A percentile compares a stretch with the other conserved stretches of the same genome.
phyloP scores from a whole-genome alignment of 2,113 vertebrate genomes.

The Callorhinus ursinus region DNA sequence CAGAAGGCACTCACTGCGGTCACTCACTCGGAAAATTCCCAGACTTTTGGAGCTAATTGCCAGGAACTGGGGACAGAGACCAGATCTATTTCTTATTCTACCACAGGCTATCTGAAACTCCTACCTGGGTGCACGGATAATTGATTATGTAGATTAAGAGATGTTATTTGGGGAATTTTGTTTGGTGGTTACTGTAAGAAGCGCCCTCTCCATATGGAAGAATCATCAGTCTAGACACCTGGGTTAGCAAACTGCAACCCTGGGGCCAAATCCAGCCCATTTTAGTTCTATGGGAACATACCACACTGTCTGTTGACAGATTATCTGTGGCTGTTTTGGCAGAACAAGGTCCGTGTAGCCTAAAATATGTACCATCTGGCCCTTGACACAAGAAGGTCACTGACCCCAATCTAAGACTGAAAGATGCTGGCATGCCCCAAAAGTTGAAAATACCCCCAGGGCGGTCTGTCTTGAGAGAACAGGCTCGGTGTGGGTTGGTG shows the following conservation, averaged over 20 bases:
- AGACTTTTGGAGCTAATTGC: neutral
- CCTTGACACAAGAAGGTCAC: neutral
- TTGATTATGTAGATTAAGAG: neutral
- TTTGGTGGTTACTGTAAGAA: neutral
- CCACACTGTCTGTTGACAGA: rapidly evolving
- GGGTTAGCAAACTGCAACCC: neutral
- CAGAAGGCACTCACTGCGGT: neutral
- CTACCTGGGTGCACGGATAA: neutral
- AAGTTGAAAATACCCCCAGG: neutral
- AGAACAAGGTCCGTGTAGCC: neutral
- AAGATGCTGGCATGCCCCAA: neutral
- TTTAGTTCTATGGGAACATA: neutral
- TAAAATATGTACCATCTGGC: neutral
- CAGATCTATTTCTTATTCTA: rapidly evolving
- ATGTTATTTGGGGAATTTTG: neutral
- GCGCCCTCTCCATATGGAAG: neutral
- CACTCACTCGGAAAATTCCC: neutral
- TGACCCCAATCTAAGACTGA: neutral
- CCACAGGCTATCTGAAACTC: neutral
- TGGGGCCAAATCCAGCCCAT: neutral
- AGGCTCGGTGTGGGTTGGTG: rapidly evolving
- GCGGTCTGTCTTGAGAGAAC: neutral
- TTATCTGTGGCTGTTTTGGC: neutral
- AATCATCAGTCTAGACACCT: neutral
- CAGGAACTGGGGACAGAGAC: neutral